Conservation (phyloP, 2,888 invertebrate genomes). For the Hartigia nigra region DNA sequence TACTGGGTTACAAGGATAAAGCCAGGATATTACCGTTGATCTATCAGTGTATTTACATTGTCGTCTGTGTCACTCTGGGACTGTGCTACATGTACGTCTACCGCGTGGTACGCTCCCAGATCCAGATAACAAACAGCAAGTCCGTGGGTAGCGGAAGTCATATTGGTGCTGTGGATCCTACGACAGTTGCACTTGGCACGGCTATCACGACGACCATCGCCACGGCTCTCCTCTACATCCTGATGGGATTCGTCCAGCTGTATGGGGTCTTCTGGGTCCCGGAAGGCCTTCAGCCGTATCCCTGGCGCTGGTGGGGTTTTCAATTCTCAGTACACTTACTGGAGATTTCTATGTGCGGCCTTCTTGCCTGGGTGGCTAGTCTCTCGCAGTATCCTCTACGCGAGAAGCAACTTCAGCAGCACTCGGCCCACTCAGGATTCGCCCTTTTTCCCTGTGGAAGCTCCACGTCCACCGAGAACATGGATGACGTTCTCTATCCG, state of each 20-base stretch:
- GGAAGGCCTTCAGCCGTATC: conserved; percentile 65
- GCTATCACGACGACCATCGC: conserved; percentile 92
- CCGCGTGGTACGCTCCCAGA: conserved; percentile 82
- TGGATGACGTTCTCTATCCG: conserved; percentile 85
- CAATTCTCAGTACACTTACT: conserved; percentile 86
- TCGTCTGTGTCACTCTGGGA: conserved; percentile 86
- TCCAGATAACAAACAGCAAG: conserved; percentile 68
- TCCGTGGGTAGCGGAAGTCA: conserved; percentile 68
- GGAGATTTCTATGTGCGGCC: conserved; percentile 88
- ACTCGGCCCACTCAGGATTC: conserved; percentile 72
- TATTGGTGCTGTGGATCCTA: conserved; percentile 76
- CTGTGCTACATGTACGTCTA: conserved; percentile 88
- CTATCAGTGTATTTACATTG: conserved; percentile 87
- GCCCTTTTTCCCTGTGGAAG: conserved; percentile 86
- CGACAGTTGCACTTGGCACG: conserved; percentile 75
- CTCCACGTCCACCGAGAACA: conserved; percentile 82
- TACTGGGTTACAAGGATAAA: conserved; percentile 55
- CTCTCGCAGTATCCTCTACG: conserved; percentile 73
- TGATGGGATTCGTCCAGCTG: conserved; percentile 85
- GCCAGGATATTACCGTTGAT: conserved; percentile 78
- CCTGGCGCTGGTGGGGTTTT: conserved; percentile 93
- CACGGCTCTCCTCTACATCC: conserved; percentile 84
- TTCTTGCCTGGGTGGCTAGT: conserved; percentile 89
- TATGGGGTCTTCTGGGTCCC: conserved; percentile 80
- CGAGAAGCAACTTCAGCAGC: conserved; percentile 71